These are phyloP conservation scores for Chaetura pelagica DNA, from an alignment of 2,113 vertebrate species.

Conservation along the genomic window DNA sequence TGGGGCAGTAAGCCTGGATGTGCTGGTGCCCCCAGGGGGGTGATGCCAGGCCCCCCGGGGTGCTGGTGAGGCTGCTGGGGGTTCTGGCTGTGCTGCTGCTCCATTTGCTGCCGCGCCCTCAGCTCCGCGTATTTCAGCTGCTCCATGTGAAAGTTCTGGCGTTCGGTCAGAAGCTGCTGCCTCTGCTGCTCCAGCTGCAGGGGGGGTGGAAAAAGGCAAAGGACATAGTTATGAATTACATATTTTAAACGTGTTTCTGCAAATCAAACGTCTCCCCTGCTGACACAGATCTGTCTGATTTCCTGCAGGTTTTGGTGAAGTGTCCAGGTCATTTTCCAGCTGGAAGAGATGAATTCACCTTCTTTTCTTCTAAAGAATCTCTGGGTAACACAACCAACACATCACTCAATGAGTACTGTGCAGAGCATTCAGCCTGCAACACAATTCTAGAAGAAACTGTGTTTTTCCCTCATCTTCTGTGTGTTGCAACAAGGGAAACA, in stretches of 20 bases:
- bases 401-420: background rate
- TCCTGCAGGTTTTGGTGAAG: background rate
- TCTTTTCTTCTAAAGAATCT: background rate
- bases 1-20: slow-evolving; percentile 84
- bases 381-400: background rate
- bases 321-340: background rate
- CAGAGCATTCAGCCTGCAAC: background rate
- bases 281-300: background rate
- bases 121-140: slow-evolving; percentile 97
- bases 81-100: slow-evolving; percentile 88
- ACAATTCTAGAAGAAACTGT: background rate
- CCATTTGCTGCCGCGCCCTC: slow-evolving; percentile 95
- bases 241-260: fast-evolving
- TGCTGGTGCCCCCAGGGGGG: slow-evolving; percentile 68
- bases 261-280: fast-evolving
- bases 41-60: slow-evolving; percentile 70
- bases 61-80: slow-evolving; percentile 76
- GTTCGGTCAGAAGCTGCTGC: slow-evolving; percentile 94
- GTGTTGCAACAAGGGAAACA: background rate
- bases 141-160: slow-evolving; percentile 99
- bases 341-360: background rate
- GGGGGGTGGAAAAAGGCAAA: fast-evolving
- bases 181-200: slow-evolving; percentile 93
- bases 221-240: fast-evolving
- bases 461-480: background rate